Percentiles rank a stretch among this genome's conserved stretches.
Evolutionary conservation across 2,797 vertebrate genomes (phyloP).

Genomic region (Rhynchonycteris naso): DNA sequence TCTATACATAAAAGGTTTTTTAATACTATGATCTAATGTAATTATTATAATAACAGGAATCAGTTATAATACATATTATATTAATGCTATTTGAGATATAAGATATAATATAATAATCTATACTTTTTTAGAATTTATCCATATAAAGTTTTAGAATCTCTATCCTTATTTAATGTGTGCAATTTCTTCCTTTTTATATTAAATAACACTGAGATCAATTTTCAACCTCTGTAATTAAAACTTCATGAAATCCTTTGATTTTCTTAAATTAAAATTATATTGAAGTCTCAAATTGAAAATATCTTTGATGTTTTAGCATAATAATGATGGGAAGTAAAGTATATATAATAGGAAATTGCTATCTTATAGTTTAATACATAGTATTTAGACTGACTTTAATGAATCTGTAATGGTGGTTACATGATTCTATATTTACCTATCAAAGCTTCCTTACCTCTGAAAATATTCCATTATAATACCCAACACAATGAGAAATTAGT

Average conservation of each 20-base stretch:
- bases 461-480: background rate
- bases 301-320: background rate
- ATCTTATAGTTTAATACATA: background rate
- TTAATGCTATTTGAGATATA: background rate
- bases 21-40: background rate
- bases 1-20: background rate
- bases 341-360: background rate
- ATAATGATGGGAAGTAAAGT: background rate
- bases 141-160: background rate
- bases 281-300: background rate
- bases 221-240: background rate
- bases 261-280: conserved; percentile 3
- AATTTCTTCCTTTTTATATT: background rate
- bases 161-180: background rate
- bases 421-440: background rate
- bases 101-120: conserved; percentile 25
- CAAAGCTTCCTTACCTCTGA: background rate
- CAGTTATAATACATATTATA: background rate
- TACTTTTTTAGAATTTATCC: background rate
- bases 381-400: background rate
- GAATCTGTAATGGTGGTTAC: background rate
- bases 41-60: background rate
- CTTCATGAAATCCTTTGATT: background rate
- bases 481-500: background rate
- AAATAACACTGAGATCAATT: background rate